Base-by-base conservation (phyloP, 2,797 vertebrate genomes). In the Atherinosoma microstoma region DNA sequence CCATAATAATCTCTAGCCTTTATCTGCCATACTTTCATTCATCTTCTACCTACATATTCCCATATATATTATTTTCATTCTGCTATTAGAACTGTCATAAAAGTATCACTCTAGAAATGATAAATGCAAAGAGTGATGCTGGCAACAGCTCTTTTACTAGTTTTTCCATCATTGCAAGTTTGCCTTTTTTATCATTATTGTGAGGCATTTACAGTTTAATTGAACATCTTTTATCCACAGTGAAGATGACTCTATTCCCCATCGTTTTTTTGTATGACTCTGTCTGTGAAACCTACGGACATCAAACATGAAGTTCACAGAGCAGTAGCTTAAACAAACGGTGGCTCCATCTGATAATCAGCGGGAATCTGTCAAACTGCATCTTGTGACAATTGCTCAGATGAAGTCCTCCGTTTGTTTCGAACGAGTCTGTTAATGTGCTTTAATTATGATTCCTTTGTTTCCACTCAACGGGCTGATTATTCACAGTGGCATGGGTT, bases 381-480 rank as follows among this genome's bases (percentile, higher is more conserved):
- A 83, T 88, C 85, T 80, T 75, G 74, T 66, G 67, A 73, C 78
- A 45, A 70, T 69, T 82, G 86, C 83, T 88, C 73, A 38, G 63
- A 89, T 84, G 82, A 87, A 77, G 70, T 84, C 87, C 80, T 75
- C 65, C 74, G 64, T 88, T 90, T 90, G 88, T 91, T 90, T 89
- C 77, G 76, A 87, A 80, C 62, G 32, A 88, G 84, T 83, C 76
- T 76, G 78, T 83, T 68, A 71, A 91, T 91, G 82, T 70, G 83
- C 83, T 89, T 92, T 82, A 86, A 93, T 94, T 86, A 89, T 89
- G 67, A 83, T 80, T 80, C 77, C 61, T 90, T 91, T 91, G 86
- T 92, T 27, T 54, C 6, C 0, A 10, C 69, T 93, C 86, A 94
- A 92, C 88, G 80, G 67, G 54, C 3, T 1, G 84, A 88, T 89